Percentiles rank a stretch among this genome's conserved stretches.
phyloP scores from a whole-genome alignment of 2,888 invertebrate species.

The Aphodius granarius region DNA sequence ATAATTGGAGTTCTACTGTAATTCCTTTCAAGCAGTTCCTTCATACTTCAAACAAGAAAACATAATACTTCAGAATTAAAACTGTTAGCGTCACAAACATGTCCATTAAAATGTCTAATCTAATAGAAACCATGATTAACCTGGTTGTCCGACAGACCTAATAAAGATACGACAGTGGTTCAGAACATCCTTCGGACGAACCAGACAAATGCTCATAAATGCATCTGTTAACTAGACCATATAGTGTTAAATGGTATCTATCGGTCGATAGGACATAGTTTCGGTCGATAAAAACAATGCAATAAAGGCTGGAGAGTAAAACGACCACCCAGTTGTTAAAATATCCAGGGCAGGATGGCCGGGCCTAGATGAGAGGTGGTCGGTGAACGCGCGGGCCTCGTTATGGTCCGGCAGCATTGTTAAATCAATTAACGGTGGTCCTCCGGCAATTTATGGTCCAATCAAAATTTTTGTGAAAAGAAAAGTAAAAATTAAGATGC shows the following conservation, averaged over 20 bases:
- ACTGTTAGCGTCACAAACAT: no score
- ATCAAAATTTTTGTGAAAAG: slow-evolving; percentile 46
- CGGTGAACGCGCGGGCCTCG: slow-evolving; percentile 23
- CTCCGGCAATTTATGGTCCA: slow-evolving; percentile 44
- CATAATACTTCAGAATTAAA: no score
- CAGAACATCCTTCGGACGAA: not conserved
- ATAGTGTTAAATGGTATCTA: slow-evolving; percentile 18
- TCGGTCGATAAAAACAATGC: not conserved
- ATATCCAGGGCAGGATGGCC: not conserved
- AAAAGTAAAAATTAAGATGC: slow-evolving; percentile 41
- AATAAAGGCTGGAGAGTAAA: slow-evolving; percentile 12
- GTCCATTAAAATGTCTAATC: not conserved
- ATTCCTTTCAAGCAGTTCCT: no score
- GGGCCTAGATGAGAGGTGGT: not conserved
- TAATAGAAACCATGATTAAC: not conserved
- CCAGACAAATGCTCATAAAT: not conserved
- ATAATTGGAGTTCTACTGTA: no score
- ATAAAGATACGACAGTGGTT: not conserved
- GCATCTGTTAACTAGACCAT: slow-evolving; percentile 12
- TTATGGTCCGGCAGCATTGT: slow-evolving; percentile 42
- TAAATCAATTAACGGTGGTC: slow-evolving; percentile 41
- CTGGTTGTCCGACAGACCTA: not conserved
- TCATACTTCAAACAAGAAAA: no score
- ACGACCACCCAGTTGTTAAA: slow-evolving; percentile 26
- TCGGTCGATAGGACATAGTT: slow-evolving; percentile 3